A percentile compares a stretch with the other conserved stretches of the same genome.
phyloP scores from a whole-genome alignment of 1,140 invertebrate genomes.

The Xylocopa sonorina region DNA sequence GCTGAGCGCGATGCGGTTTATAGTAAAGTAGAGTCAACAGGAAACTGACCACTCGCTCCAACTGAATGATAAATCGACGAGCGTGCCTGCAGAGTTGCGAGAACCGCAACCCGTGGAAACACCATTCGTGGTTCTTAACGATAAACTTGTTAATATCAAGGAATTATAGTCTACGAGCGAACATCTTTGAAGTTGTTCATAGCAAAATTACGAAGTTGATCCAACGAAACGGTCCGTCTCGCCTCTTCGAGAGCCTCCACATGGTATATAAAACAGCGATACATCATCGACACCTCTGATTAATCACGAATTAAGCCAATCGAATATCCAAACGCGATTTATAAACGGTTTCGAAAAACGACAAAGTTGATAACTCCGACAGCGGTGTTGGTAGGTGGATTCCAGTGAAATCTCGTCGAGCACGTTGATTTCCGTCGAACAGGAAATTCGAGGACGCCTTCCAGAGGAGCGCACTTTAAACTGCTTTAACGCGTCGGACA shows the following conservation, averaged over 20 bases:
- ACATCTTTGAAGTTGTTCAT: background rate
- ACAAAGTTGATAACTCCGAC: background rate
- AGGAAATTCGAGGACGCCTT: background rate
- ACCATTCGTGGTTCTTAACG: background rate
- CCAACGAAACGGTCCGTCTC: background rate
- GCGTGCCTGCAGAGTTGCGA: too few species aligned
- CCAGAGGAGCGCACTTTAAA: background rate
- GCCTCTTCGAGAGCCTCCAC: background rate
- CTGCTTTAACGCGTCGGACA: background rate
- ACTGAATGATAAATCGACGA: too few species aligned
- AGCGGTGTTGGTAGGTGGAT: background rate
- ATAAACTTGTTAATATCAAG: background rate
- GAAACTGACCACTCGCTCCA: too few species aligned
- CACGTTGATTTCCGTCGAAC: background rate
- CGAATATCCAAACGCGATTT: background rate
- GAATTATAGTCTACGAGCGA: too few species aligned
- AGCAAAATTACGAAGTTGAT: background rate
- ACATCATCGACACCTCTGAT: too few species aligned
- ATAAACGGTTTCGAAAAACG: background rate
- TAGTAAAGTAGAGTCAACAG: fast-evolving
- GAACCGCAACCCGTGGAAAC: background rate
- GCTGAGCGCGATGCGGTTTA: background rate
- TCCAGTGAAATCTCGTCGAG: background rate
- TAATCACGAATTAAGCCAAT: too few species aligned
- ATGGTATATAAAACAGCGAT: background rate